These are phyloP conservation scores for Acanthosoma haemorrhoidale DNA, from an alignment of 2,888 invertebrate genomes.

Conservation along the genomic window DNA sequence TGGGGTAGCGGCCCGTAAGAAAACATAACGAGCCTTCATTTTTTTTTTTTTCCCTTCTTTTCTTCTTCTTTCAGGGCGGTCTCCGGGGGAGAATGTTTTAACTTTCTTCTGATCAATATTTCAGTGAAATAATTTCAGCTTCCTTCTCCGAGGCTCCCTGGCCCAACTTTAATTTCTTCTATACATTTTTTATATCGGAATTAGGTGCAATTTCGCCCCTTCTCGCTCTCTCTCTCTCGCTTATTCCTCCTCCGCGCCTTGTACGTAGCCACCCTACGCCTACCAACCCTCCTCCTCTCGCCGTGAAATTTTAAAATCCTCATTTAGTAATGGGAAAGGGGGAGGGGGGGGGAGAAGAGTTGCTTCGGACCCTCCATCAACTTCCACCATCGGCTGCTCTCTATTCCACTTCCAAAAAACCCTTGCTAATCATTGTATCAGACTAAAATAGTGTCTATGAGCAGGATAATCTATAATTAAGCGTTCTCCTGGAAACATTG, in stretches of 20 bases:
- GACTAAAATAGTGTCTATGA: no score
- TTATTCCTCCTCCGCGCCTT: no score
- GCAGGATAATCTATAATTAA: no score
- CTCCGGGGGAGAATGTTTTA: conserved; percentile 3
- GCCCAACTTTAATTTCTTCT: conserved; percentile 26
- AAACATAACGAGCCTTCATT: conserved; percentile 23
- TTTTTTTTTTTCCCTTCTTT: conserved; percentile 16
- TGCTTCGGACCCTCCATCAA: background rate
- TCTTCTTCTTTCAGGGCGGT: conserved; percentile 15
- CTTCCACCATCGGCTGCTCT: background rate
- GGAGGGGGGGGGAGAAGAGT: background rate
- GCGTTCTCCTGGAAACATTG: no score
- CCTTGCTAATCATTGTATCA: no score
- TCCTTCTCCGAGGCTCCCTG: background rate
- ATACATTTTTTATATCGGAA: conserved; percentile 26
- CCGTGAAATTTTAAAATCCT: conserved; percentile 24
- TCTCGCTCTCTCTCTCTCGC: background rate
- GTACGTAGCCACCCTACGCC: no score
- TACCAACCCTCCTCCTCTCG: background rate
- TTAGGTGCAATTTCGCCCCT: conserved; percentile 6
- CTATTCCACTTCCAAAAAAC: no score
- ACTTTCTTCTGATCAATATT: conserved; percentile 26
- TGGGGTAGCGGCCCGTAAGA: conserved; percentile 7
- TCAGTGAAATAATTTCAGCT: conserved; percentile 25
- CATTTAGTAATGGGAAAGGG: conserved; percentile 21